A percentile compares a stretch with the other conserved stretches of the same genome.
Conservation (phyloP, 2,113 vertebrate genomes). For the Zosterops hypoxanthus region DNA sequence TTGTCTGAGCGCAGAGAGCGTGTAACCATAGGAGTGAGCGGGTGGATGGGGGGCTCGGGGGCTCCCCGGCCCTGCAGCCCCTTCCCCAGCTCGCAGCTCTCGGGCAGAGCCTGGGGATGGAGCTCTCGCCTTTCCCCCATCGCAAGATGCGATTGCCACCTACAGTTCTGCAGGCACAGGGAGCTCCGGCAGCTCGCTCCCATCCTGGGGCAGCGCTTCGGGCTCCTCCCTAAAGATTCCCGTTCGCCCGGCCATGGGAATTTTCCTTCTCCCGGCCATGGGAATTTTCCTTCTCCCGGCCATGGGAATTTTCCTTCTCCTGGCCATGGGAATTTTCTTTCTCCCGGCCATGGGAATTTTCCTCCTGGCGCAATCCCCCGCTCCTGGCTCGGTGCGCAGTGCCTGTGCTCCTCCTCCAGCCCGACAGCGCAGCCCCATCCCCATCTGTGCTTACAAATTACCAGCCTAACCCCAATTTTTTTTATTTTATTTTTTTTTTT, state of each 20-base stretch:
- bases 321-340: neutral
- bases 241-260: neutral
- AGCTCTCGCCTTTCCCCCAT: neutral
- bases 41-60: neutral
- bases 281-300: neutral
- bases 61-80: neutral
- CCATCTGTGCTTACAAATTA: conserved; percentile 26
- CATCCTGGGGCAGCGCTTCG: accelerated
- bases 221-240: neutral
- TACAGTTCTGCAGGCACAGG: neutral
- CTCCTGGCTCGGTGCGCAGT: neutral
- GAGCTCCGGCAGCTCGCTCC: neutral
- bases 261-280: neutral
- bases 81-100: neutral
- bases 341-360: neutral
- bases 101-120: neutral
- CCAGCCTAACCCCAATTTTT: conserved; percentile 6
- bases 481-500: neutral
- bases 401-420: neutral
- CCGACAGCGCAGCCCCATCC: neutral
- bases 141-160: conserved; percentile 54
- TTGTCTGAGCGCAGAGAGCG: neutral
- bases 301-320: neutral
- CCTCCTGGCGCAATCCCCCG: accelerated
- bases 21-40: accelerated